These are phyloP conservation scores for Eidolon dupreanum DNA, from an alignment of 2,797 vertebrate genomes.

Conservation along the genomic window DNA sequence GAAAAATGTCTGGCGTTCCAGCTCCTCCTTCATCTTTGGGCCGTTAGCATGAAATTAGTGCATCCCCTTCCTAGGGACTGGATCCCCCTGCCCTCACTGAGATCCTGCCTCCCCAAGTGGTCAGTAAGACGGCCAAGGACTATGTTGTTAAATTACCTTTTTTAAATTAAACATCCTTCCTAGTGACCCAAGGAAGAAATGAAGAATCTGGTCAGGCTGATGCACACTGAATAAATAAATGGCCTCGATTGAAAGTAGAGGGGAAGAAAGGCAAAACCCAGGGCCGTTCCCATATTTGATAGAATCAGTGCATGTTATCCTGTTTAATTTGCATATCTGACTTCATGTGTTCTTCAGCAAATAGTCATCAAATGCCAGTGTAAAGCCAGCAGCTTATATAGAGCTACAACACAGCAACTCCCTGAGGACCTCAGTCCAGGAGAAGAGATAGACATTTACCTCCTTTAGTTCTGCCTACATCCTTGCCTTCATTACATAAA, in stretches of 20 bases:
- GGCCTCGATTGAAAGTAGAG: background rate
- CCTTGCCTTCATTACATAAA: background rate
- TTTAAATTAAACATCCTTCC: background rate
- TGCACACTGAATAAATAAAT: background rate
- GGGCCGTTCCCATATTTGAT: fast-evolving
- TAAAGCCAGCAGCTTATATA: background rate
- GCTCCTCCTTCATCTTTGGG: background rate
- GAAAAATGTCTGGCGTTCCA: background rate
- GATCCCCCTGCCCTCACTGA: background rate
- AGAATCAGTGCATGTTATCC: no score
- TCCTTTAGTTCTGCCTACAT: background rate
- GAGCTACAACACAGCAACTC: background rate
- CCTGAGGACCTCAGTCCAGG: background rate
- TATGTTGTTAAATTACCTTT: background rate
- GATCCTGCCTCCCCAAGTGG: background rate
- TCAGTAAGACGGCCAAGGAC: background rate
- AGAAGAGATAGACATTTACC: background rate
- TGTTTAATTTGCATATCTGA: background rate
- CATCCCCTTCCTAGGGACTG: background rate
- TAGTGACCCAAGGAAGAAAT: background rate
- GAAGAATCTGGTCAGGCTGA: background rate
- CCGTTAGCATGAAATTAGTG: background rate
- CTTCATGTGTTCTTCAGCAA: background rate
- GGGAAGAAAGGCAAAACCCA: background rate
- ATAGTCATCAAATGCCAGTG: background rate